Percentiles rank a stretch among this genome's conserved stretches.
These are phyloP conservation scores for Glossophaga mutica DNA, from an alignment of 2,797 vertebrate species.

Conservation along the genomic window DNA sequence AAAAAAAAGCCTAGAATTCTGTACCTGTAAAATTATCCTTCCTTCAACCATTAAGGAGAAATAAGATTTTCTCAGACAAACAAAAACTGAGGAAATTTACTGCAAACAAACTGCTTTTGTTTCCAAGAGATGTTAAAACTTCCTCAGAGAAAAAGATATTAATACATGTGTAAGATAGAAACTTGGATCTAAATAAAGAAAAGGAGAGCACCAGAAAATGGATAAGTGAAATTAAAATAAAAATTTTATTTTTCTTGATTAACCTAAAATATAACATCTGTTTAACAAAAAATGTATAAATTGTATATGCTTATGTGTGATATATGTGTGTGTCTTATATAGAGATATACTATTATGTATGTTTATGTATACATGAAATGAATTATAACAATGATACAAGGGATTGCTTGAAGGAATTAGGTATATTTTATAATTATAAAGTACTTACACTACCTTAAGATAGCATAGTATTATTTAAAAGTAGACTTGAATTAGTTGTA, in stretches of 20 bases:
- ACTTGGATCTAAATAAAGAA: background rate
- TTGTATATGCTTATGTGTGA: background rate
- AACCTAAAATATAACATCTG: background rate
- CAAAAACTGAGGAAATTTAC: background rate
- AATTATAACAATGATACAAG: background rate
- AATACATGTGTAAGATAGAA: background rate
- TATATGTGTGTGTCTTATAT: background rate
- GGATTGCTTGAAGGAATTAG: background rate
- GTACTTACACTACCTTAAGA: too few species aligned
- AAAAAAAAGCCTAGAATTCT: background rate
- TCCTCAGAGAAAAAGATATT: background rate
- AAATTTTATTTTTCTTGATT: background rate
- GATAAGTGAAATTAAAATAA: background rate
- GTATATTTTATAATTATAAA: too few species aligned
- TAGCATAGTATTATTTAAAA: too few species aligned
- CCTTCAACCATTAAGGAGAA: slow-evolving; percentile 1
- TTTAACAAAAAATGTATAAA: slow-evolving; percentile 19
- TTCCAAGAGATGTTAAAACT: slow-evolving; percentile 8
- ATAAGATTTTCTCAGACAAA: background rate
- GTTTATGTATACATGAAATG: background rate
- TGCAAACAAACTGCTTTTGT: background rate
- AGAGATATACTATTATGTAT: background rate
- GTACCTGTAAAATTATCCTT: background rate
- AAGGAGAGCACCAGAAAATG: background rate
- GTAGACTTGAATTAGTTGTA: background rate